These are phyloP conservation scores for Cerceris ruficornis DNA, from an alignment of 2,888 invertebrate genomes.

Conservation along the genomic window DNA sequence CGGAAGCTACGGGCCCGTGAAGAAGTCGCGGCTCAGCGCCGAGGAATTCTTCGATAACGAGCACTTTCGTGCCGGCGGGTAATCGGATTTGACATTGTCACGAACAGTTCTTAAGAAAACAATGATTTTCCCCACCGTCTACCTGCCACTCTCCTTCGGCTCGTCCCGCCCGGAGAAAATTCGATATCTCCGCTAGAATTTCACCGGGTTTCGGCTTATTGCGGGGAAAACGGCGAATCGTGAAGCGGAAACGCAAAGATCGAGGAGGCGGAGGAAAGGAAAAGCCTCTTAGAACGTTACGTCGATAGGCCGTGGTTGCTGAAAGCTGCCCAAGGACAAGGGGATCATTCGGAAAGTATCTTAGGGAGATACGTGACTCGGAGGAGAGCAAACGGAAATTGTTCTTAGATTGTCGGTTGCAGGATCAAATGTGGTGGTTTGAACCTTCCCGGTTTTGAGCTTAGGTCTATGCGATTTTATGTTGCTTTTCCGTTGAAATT, in stretches of 20 bases:
- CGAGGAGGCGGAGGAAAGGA: neutral
- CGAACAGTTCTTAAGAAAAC: slow-evolving; percentile 60
- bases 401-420: no score
- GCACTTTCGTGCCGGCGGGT: slow-evolving; percentile 57
- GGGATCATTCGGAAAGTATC: neutral
- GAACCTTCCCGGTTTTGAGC: no score
- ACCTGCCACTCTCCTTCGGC: slow-evolving; percentile 10
- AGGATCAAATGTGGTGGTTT: no score
- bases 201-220: slow-evolving; percentile 25
- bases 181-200: slow-evolving; percentile 8
- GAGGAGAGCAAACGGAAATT: no score
- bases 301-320: slow-evolving; percentile 3
- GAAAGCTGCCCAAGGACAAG: no score
- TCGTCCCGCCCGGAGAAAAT: slow-evolving; percentile 14
- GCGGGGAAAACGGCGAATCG: neutral
- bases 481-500: no score
- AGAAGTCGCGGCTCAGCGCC: slow-evolving; percentile 16
- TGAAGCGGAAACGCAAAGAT: slow-evolving; percentile 1
- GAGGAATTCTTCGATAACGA: slow-evolving; percentile 62
- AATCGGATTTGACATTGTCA: slow-evolving; percentile 70
- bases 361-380: neutral
- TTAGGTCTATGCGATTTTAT: no score
- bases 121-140: slow-evolving; percentile 51
- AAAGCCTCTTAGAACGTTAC: slow-evolving; percentile 31
- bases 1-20: slow-evolving; percentile 26